phyloP scores from a whole-genome alignment of 2,113 vertebrate genomes.

The Dicrurus megarhynchus region DNA sequence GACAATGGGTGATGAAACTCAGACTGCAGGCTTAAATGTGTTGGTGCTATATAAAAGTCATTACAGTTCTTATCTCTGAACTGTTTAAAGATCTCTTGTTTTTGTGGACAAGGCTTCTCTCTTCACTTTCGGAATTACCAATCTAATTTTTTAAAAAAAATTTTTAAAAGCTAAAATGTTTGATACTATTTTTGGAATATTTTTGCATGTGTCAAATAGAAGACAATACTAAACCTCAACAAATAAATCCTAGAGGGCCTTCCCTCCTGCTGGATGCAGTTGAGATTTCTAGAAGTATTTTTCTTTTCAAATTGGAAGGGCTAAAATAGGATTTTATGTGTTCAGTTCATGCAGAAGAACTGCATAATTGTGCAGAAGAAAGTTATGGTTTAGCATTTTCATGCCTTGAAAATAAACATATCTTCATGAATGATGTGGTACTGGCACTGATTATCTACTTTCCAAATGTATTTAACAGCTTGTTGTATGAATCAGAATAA shows the following conservation, averaged over 20 bases:
- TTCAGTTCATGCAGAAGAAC: background rate
- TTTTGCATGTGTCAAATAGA: background rate
- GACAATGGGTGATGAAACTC: background rate
- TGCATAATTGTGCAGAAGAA: background rate
- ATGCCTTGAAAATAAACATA: background rate
- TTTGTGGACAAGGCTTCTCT: background rate
- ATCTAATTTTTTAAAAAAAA: background rate
- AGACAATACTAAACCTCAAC: background rate
- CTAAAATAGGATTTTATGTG: background rate
- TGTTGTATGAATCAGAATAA: constrained; percentile 7
- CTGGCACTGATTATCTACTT: background rate
- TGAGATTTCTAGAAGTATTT: background rate
- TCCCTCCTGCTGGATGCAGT: background rate
- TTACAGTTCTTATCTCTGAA: background rate
- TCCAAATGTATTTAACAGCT: constrained; percentile 15
- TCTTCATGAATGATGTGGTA: background rate
- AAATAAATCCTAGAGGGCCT: background rate
- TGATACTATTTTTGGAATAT: background rate
- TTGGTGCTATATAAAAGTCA: background rate
- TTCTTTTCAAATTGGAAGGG: background rate
- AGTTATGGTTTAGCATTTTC: background rate
- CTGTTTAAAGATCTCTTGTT: background rate
- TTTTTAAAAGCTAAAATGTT: background rate
- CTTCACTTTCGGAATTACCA: background rate
- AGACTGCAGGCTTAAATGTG: background rate